These are phyloP conservation scores for Rhea pennata DNA, from an alignment of 2,113 vertebrate genomes.

Conservation along the genomic window DNA sequence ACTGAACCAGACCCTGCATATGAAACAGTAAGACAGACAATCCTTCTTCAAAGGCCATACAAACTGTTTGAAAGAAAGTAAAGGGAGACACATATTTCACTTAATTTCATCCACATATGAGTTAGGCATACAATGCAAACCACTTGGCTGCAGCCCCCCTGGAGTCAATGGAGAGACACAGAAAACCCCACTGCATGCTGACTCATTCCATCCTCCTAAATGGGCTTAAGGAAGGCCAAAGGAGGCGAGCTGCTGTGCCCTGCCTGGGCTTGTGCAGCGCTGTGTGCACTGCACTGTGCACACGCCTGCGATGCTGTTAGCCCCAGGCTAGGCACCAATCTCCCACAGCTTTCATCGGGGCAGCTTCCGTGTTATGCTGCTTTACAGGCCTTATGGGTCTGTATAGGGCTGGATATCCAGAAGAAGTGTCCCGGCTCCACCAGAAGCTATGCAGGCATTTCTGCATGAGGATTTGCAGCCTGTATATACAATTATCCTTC, in stretches of 20 bases:
- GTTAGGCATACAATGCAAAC: background rate
- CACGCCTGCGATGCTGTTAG: background rate
- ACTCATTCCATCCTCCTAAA: background rate
- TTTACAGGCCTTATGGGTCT: background rate
- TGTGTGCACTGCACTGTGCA: background rate
- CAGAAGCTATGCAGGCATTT: background rate
- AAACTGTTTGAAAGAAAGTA: background rate
- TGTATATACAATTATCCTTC: background rate
- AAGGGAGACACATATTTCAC: background rate
- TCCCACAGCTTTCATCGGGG: background rate
- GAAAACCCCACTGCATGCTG: background rate
- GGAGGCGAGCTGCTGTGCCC: background rate
- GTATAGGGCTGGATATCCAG: background rate
- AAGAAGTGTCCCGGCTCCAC: background rate
- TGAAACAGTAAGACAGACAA: background rate
- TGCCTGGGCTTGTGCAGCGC: background rate
- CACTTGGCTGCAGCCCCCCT: background rate
- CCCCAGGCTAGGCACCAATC: background rate
- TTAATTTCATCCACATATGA: background rate
- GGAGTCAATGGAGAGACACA: background rate
- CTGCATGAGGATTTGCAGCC: background rate
- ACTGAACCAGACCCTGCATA: background rate
- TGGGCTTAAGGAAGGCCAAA: background rate
- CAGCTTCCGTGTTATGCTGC: background rate
- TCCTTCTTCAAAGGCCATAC: fast-evolving